These are phyloP conservation scores for Drosophila melanocephala DNA, from an alignment of 2,888 invertebrate species.

Conservation along the genomic window DNA sequence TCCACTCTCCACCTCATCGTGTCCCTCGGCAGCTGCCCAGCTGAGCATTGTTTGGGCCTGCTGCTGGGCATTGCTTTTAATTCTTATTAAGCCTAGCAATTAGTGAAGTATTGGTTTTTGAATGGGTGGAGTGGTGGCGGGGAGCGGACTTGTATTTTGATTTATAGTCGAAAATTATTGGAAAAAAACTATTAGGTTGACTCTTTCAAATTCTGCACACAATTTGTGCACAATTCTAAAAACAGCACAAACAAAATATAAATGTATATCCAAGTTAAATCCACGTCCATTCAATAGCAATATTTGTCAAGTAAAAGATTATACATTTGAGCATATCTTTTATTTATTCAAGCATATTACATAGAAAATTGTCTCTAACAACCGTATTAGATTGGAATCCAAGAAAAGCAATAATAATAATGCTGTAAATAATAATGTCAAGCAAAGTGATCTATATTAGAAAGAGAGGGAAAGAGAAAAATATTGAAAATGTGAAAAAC, in stretches of 20 bases:
- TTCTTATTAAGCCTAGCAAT: constrained; percentile 78
- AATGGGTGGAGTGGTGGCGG: constrained; percentile 44
- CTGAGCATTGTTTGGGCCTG: constrained; percentile 67
- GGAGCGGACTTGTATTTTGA: constrained; percentile 49
- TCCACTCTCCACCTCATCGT: neutral
- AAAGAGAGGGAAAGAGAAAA: too few relatives aligned
- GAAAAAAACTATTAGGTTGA: constrained; percentile 11
- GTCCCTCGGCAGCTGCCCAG: constrained; percentile 38
- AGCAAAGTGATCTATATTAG: neutral
- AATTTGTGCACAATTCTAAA: constrained; percentile 7
- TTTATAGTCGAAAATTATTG: constrained; percentile 64
- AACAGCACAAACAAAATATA: neutral
- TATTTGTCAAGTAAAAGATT: neutral
- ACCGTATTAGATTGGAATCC: too few relatives aligned
- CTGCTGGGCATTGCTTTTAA: constrained; percentile 77
- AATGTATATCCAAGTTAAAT: neutral
- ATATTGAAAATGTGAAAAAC: too few relatives aligned
- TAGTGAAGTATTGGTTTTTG: constrained; percentile 76
- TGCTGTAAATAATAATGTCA: neutral
- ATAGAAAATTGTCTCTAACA: too few relatives aligned
- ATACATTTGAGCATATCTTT: neutral
- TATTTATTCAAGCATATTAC: neutral
- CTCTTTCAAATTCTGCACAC: constrained; percentile 27
- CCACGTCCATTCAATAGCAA: neutral
- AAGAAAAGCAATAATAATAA: neutral